A percentile compares a stretch with the other conserved stretches of the same genome.
Evolutionary conservation across 2,797 vertebrate genomes (phyloP).

Genomic region (Bradypus variegatus): DNA sequence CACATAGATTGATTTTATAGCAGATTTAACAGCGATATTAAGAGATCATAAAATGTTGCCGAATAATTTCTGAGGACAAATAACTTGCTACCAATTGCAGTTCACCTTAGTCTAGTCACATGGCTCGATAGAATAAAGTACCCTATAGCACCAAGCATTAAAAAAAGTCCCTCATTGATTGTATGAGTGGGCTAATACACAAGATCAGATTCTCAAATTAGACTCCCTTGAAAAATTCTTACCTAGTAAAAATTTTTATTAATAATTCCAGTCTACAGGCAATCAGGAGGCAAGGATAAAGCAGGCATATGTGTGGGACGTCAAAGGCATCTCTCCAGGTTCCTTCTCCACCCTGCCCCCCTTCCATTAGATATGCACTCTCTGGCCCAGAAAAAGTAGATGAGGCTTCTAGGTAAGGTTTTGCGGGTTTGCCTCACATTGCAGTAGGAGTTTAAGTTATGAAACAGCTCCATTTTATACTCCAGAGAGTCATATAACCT

Average conservation of each 20-base stretch:
- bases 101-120: not conserved
- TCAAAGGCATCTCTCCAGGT: not conserved
- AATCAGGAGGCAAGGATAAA: not conserved
- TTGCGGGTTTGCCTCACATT: not conserved
- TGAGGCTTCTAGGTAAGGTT: not conserved
- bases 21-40: conserved; percentile 2
- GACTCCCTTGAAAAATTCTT: not conserved
- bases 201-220: not conserved
- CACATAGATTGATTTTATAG: not conserved
- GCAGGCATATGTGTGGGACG: not conserved
- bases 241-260: not conserved
- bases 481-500: not conserved
- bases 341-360: not conserved
- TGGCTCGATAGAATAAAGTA: not conserved
- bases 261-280: not conserved
- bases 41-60: not conserved
- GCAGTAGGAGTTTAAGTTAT: not conserved
- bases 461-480: not conserved
- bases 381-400: not conserved
- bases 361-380: not conserved
- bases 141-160: not conserved
- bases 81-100: not conserved
- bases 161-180: not conserved
- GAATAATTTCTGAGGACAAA: not conserved
- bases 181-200: not conserved